Percentiles rank a stretch among this genome's conserved stretches.
Evolutionary conservation across 2,113 vertebrate genomes (phyloP).

Genomic region (Silurus meridionalis): DNA sequence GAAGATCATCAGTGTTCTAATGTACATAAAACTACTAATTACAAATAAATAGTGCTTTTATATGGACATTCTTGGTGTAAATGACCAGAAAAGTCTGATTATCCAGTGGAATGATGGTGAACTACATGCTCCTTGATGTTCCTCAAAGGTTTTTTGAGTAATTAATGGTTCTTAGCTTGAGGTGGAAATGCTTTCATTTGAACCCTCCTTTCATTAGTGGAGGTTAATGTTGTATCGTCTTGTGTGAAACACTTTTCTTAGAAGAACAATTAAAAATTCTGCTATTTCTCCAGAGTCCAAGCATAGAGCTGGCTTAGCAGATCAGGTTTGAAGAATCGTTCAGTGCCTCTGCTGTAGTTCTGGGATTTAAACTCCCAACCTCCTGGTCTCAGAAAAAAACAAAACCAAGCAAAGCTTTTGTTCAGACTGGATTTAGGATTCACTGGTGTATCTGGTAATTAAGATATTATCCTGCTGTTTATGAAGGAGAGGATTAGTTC

Average conservation of each 20-base stretch:
- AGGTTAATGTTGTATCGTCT: not conserved
- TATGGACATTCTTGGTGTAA: not conserved
- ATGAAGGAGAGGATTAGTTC: not conserved
- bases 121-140: not conserved
- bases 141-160: not conserved
- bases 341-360: not conserved
- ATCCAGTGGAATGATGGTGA: not conserved
- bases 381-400: not conserved
- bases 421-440: not conserved
- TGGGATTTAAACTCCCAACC: slow-evolving; percentile 12
- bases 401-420: not conserved
- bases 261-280: not conserved
- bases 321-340: not conserved
- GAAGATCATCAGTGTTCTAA: too few relatives aligned
- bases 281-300: not conserved
- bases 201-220: not conserved
- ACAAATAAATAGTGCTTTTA: not conserved
- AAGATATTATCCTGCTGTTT: not conserved
- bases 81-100: too few relatives aligned
- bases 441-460: not conserved
- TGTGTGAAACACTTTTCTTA: not conserved
- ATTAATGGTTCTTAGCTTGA: not conserved
- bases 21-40: not conserved
- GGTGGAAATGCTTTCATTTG: not conserved
- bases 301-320: not conserved